Conservation (phyloP, 2,888 invertebrate genomes). For the Diloba caeruleocephala region DNA sequence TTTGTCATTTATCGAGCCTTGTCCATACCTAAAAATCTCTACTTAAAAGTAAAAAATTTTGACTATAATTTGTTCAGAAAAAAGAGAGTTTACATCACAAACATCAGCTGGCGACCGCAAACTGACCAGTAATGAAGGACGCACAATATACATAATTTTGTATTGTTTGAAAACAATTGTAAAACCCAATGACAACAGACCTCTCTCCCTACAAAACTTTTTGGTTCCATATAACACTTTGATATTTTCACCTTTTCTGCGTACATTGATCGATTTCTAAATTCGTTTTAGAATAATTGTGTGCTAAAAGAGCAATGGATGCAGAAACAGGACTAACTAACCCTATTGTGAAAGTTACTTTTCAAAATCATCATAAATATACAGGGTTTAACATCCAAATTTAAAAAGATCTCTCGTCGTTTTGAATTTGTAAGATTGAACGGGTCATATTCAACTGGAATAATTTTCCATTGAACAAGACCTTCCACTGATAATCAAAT, state of each 20-base stretch:
- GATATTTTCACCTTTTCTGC: too few relatives aligned
- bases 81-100: slow-evolving; percentile 49
- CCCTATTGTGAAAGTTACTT: slow-evolving; percentile 1
- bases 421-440: not conserved
- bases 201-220: slow-evolving; percentile 5
- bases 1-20: not conserved
- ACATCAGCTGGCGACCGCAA: slow-evolving; percentile 80
- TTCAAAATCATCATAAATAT: slow-evolving; percentile 14
- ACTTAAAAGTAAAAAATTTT: slow-evolving; percentile 44
- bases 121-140: slow-evolving; percentile 69
- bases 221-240: slow-evolving; percentile 10
- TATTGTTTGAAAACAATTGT: slow-evolving; percentile 60
- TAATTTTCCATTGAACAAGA: not conserved
- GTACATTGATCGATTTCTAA: slow-evolving; percentile 1
- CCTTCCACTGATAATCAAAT: not conserved
- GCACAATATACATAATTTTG: slow-evolving; percentile 59
- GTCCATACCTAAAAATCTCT: slow-evolving; percentile 35
- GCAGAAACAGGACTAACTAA: not conserved
- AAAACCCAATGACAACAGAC: slow-evolving; percentile 20
- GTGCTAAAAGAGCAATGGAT: slow-evolving; percentile 2
- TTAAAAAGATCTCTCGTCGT: slow-evolving; percentile 3
- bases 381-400: not conserved
- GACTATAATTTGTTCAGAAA: slow-evolving; percentile 55
- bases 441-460: not conserved
- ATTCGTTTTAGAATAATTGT: not conserved